A percentile compares a stretch with the other conserved stretches of the same genome.
Conservation (phyloP, 1,140 invertebrate genomes). For the Platyura marginata region DNA sequence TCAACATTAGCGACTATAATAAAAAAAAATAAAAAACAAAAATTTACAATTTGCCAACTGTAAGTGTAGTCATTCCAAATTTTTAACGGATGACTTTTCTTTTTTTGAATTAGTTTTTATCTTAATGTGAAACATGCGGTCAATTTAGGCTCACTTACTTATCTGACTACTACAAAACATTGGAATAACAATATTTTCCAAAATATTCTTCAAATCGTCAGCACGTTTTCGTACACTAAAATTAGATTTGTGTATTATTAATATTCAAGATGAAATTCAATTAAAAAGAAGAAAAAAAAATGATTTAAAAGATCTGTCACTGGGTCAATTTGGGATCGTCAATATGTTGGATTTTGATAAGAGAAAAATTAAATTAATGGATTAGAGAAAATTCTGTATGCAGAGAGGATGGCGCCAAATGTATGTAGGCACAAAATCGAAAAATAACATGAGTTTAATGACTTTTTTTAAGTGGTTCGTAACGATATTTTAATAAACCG, state of each 20-base stretch:
- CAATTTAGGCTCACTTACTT: too few species aligned
- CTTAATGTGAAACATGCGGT: too few species aligned
- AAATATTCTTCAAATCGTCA: conserved; percentile 71
- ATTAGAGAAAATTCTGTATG: too few species aligned
- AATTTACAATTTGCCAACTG: background rate
- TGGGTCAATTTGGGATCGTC: background rate
- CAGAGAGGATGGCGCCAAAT: too few species aligned
- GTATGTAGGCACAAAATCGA: too few species aligned
- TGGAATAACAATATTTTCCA: conserved; percentile 87
- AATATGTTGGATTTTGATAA: background rate
- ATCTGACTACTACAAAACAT: conserved; percentile 87
- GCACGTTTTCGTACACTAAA: conserved; percentile 88
- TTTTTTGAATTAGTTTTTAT: background rate
- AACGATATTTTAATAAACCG: too few species aligned
- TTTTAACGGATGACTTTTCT: background rate
- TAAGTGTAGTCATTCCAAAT: background rate
- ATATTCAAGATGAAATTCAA: conserved; percentile 16
- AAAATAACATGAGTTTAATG: too few species aligned
- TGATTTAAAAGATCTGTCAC: conserved; percentile 5
- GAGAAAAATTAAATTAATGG: too few species aligned
- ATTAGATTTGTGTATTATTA: too few species aligned
- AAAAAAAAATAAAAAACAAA: too few species aligned
- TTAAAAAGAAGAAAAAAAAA: conserved; percentile 1
- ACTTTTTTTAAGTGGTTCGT: too few species aligned
- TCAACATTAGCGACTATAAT: conserved; percentile 63